Conservation (phyloP, 2,888 invertebrate genomes). For the Strigamia crassipes region DNA sequence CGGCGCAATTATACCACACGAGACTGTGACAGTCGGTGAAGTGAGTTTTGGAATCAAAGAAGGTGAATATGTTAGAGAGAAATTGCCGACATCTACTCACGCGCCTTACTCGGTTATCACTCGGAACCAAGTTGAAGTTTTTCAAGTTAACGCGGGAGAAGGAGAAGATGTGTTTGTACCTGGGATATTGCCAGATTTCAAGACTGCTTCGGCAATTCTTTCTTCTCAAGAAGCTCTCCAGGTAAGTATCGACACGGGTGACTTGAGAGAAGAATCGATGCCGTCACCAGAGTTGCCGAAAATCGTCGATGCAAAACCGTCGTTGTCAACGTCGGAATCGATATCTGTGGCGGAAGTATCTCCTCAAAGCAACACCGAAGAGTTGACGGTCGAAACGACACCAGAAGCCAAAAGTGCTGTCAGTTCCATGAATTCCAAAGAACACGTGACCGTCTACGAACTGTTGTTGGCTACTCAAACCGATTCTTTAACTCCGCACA, state of each 20-base stretch:
- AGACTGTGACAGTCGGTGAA: constrained; percentile 48
- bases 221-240: constrained; percentile 30
- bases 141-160: constrained; percentile 7
- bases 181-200: neutral
- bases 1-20: constrained; percentile 46
- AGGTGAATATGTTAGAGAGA: constrained; percentile 52
- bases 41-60: constrained; percentile 50
- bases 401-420: neutral
- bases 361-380: constrained; percentile 44
- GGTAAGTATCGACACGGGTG: neutral
- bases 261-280: constrained; percentile 33
- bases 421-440: neutral
- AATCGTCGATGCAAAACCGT: neutral
- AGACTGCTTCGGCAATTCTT: neutral
- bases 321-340: constrained; percentile 33
- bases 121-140: constrained; percentile 69
- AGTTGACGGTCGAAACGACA: neutral
- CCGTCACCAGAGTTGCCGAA: neutral
- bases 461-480: neutral
- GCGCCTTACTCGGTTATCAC: constrained; percentile 66
- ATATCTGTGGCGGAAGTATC: constrained; percentile 44
- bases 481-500: neutral
- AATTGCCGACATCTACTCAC: constrained; percentile 61
- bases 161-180: constrained; percentile 37
- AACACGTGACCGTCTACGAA: neutral